Conservation (phyloP, 2,113 vertebrate species). For the Chauna torquata region DNA sequence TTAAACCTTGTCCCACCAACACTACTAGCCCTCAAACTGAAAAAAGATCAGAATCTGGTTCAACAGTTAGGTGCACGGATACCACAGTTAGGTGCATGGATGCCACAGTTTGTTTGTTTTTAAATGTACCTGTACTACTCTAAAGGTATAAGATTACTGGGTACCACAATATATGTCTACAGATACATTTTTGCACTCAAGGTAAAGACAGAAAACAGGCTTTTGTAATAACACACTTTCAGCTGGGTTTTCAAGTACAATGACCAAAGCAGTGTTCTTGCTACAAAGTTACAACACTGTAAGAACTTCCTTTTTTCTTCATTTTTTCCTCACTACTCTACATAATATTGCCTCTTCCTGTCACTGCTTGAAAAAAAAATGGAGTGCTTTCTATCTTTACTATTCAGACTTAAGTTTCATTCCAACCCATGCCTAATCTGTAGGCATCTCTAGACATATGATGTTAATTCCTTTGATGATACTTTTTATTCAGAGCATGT, state of each 20-base stretch:
- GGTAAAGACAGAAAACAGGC: background rate
- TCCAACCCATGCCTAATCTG: background rate
- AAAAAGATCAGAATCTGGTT: background rate
- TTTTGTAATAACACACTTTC: background rate
- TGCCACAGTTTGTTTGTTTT: background rate
- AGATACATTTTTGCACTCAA: background rate
- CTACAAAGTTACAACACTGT: background rate
- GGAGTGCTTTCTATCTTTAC: background rate
- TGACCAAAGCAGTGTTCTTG: background rate
- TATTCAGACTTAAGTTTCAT: background rate
- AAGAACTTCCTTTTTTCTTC: background rate
- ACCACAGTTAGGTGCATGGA: background rate
- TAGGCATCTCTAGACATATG: background rate
- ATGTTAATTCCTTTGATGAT: background rate
- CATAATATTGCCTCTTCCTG: background rate
- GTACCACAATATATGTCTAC: background rate
- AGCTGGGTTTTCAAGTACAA: background rate
- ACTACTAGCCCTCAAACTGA: background rate
- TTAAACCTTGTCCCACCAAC: background rate
- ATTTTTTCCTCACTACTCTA: background rate
- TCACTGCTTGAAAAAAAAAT: background rate
- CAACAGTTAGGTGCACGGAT: background rate
- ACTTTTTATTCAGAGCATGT: background rate
- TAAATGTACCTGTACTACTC: background rate
- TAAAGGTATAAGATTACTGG: background rate